phyloP scores from a whole-genome alignment of 2,888 invertebrate genomes.

The Gastracanthus pulcherrimus region DNA sequence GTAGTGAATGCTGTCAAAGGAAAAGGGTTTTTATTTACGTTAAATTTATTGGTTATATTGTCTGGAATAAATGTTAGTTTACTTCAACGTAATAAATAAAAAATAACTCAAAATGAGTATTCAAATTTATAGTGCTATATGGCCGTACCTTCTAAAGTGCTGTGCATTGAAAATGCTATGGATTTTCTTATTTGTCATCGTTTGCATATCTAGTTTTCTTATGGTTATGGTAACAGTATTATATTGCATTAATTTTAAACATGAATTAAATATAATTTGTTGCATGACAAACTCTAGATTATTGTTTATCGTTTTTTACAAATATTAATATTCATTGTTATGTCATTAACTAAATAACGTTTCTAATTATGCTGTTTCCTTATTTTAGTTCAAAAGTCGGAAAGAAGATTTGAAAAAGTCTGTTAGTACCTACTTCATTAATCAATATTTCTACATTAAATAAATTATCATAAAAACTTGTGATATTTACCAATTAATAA shows the following conservation, averaged over 20 bases:
- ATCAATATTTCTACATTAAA: neutral
- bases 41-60: neutral
- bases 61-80: neutral
- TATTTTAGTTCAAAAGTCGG: constrained; percentile 63
- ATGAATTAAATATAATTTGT: too few species aligned
- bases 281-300: too few species aligned
- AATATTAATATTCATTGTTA: too few species aligned
- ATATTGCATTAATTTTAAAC: too few species aligned
- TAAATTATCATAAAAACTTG: too few species aligned
- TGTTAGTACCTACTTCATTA: constrained; percentile 60
- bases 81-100: too few species aligned
- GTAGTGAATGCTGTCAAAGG: neutral
- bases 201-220: constrained; percentile 64
- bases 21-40: neutral
- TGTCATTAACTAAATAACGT: too few species aligned
- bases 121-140: constrained; percentile 63
- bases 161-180: constrained; percentile 66
- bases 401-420: constrained; percentile 63
- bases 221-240: constrained; percentile 68
- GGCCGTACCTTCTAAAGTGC: constrained; percentile 61
- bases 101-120: constrained; percentile 47
- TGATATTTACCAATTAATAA: neutral
- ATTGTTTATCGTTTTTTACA: too few species aligned
- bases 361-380: constrained; percentile 30
- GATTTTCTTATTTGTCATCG: constrained; percentile 67